These are phyloP conservation scores for Hedya salicella DNA, from an alignment of 2,888 invertebrate species.

Conservation along the genomic window DNA sequence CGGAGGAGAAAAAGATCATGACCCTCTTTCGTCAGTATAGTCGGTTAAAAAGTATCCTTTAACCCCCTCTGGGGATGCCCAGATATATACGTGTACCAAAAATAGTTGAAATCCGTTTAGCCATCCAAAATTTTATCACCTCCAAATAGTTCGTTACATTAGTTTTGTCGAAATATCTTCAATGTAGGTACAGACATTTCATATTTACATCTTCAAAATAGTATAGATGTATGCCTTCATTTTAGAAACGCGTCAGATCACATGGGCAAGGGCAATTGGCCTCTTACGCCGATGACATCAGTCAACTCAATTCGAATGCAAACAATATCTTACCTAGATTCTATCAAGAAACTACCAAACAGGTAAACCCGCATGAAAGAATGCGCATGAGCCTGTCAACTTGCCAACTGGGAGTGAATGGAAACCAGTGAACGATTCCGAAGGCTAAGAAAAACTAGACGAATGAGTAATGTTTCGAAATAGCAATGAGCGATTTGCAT, in stretches of 20 bases:
- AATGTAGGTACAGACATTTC: too few relatives aligned
- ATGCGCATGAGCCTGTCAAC: slow-evolving; percentile 53
- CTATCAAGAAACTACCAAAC: slow-evolving; percentile 13
- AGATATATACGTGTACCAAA: too few relatives aligned
- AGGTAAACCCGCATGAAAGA: slow-evolving; percentile 31
- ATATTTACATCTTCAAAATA: too few relatives aligned
- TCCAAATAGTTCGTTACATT: too few relatives aligned
- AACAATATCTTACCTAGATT: slow-evolving; percentile 1
- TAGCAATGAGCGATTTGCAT: slow-evolving; percentile 39
- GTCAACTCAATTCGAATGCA: background rate
- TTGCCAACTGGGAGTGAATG: slow-evolving; percentile 63
- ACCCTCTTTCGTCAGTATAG: too few relatives aligned
- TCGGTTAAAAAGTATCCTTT: too few relatives aligned
- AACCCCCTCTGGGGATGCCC: too few relatives aligned
- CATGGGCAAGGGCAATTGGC: background rate
- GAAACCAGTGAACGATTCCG: slow-evolving; percentile 46
- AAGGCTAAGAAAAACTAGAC: slow-evolving; percentile 54
- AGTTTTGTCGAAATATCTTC: too few relatives aligned
- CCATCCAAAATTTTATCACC: too few relatives aligned
- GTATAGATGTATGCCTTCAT: background rate
- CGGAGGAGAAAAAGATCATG: too few relatives aligned
- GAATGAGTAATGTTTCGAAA: slow-evolving; percentile 57
- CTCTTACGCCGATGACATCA: slow-evolving; percentile 4
- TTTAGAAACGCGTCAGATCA: background rate
- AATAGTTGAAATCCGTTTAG: too few relatives aligned